Conservation (phyloP, 2,113 vertebrate genomes). For the Myiozetetes cayanensis region DNA sequence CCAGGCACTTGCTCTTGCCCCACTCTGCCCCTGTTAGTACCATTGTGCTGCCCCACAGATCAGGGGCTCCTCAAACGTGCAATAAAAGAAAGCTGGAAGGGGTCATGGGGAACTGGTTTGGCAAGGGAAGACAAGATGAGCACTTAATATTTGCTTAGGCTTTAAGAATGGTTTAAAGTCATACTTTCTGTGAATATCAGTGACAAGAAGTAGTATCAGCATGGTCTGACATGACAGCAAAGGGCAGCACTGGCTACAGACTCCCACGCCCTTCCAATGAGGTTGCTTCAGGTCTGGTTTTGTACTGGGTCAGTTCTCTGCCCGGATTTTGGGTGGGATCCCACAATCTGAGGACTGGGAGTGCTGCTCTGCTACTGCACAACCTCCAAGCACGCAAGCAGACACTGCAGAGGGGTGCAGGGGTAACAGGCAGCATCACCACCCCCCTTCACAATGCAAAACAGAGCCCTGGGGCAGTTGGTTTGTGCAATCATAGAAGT, state of each 20-base stretch:
- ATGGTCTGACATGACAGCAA: background rate
- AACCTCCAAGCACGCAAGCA: background rate
- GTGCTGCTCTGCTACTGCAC: background rate
- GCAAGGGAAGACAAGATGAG: background rate
- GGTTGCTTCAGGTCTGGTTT: background rate
- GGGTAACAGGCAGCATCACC: background rate
- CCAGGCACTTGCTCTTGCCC: accelerated
- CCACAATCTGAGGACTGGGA: background rate
- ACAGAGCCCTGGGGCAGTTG: background rate
- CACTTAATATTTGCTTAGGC: background rate
- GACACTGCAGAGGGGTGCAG: background rate
- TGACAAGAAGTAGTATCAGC: background rate
- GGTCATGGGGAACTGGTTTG: background rate
- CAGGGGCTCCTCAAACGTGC: background rate
- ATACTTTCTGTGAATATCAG: background rate
- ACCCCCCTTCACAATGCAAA: accelerated
- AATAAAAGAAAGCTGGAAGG: background rate
- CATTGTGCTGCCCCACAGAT: accelerated
- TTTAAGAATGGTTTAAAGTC: background rate
- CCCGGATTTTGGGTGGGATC: background rate
- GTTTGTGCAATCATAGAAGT: background rate
- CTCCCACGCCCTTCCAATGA: background rate
- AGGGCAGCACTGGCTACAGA: background rate
- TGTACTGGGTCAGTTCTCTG: background rate
- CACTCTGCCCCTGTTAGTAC: background rate